These are phyloP conservation scores for Hiodon tergisus DNA, from an alignment of 2,113 vertebrate species.

Conservation along the genomic window DNA sequence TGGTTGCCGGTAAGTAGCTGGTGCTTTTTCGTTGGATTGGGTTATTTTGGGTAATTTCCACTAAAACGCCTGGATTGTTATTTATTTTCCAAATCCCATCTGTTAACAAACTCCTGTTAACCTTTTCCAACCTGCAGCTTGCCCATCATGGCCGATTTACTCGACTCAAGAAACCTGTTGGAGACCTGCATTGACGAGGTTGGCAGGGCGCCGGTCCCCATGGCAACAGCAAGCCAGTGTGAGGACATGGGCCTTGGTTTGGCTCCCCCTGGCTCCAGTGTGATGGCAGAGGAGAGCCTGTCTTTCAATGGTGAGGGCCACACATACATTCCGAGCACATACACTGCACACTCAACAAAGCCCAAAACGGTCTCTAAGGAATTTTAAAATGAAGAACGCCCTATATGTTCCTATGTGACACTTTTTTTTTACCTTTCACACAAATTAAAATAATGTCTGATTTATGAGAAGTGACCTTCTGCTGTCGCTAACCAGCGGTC, in stretches of 20 bases:
- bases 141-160: conserved; percentile 57
- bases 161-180: conserved; percentile 63
- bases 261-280: conserved; percentile 38
- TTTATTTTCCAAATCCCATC: conserved; percentile 18
- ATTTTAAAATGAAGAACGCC: neutral
- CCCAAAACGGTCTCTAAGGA: neutral
- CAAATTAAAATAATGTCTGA: too few species aligned
- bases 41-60: neutral
- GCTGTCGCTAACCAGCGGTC: too few species aligned
- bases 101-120: conserved; percentile 13
- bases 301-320: conserved; percentile 62
- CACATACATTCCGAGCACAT: neutral
- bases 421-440: too few species aligned
- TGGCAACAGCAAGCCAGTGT: conserved; percentile 36
- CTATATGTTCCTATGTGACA: too few species aligned
- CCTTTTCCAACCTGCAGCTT: conserved; percentile 57
- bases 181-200: conserved; percentile 72
- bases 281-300: conserved; percentile 46
- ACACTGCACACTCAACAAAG: neutral
- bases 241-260: conserved; percentile 52
- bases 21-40: neutral
- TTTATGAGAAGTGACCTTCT: too few species aligned
- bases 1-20: conserved; percentile 19
- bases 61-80: conserved; percentile 19
- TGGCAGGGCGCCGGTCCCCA: conserved; percentile 41